These are phyloP conservation scores for Pachypanchax playfairii DNA, from an alignment of 2,113 vertebrate species.

Conservation along the genomic window DNA sequence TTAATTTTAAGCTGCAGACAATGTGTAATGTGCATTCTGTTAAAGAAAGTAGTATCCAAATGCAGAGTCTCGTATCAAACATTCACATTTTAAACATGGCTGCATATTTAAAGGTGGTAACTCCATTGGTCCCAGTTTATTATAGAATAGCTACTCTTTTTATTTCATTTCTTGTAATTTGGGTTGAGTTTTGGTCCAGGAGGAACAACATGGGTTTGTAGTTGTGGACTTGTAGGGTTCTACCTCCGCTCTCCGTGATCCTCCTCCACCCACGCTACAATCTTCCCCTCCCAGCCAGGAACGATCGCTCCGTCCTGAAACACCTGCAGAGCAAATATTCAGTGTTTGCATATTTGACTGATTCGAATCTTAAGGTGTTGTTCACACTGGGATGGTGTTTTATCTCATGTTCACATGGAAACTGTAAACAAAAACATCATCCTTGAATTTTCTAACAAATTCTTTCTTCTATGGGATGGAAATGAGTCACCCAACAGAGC, in stretches of 20 bases:
- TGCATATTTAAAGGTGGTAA: slow-evolving; percentile 25
- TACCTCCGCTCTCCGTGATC: slow-evolving; percentile 89
- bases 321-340: slow-evolving; percentile 76
- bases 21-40: slow-evolving; percentile 27
- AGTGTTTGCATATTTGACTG: slow-evolving; percentile 38
- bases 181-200: slow-evolving; percentile 49
- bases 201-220: slow-evolving; percentile 53
- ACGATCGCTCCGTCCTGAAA: slow-evolving; percentile 93
- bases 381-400: too few species aligned
- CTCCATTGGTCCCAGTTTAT: slow-evolving; percentile 61
- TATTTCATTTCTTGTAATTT: slow-evolving; percentile 46
- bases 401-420: too few species aligned
- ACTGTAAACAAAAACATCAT: too few species aligned
- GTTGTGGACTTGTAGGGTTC: slow-evolving; percentile 44
- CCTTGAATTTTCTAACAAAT: too few species aligned
- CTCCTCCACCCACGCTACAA: slow-evolving; percentile 98
- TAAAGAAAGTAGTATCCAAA: slow-evolving; percentile 25
- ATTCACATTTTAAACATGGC: slow-evolving; percentile 43
- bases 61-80: slow-evolving; percentile 57
- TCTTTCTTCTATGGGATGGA: slow-evolving; percentile 29
- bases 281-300: slow-evolving; percentile 98
- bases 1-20: slow-evolving; percentile 39
- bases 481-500: slow-evolving; percentile 28
- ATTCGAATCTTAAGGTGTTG: slow-evolving; percentile 15
- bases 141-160: slow-evolving; percentile 16